Conservation (phyloP, 2,888 invertebrate species). For the Lutraria lutraria region DNA sequence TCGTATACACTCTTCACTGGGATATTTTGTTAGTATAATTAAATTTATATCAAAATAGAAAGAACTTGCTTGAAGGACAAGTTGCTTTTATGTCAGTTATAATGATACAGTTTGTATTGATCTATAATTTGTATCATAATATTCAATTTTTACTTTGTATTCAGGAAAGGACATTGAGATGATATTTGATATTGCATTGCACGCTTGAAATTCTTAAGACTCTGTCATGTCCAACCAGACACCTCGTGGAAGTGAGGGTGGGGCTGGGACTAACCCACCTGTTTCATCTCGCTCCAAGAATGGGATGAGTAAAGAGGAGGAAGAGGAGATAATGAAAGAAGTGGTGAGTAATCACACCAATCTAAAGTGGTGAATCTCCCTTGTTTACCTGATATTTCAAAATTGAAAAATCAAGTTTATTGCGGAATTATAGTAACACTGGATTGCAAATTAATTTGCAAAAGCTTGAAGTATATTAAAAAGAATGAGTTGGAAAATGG, state of each 20-base stretch:
- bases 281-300: constrained; percentile 42
- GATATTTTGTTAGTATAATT: background rate
- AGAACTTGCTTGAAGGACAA: background rate
- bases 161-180: background rate
- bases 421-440: too few relatives aligned
- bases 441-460: too few relatives aligned
- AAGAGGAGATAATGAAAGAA: constrained; percentile 70
- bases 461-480: too few relatives aligned
- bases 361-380: too few relatives aligned
- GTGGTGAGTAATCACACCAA: constrained; percentile 50
- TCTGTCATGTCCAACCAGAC: constrained; percentile 27
- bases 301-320: constrained; percentile 59
- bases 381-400: too few relatives aligned
- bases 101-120: background rate
- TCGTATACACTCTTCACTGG: too few relatives aligned
- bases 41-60: background rate
- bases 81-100: background rate
- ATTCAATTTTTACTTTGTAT: background rate
- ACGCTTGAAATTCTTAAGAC: constrained; percentile 9
- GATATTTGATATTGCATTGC: background rate
- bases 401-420: too few relatives aligned
- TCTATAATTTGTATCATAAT: background rate
- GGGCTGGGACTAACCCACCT: constrained; percentile 43
- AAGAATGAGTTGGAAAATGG: too few relatives aligned
- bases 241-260: constrained; percentile 25